Evolutionary conservation across 2,888 invertebrate genomes (phyloP).

Genomic region (Ecdyonurus torrentis): DNA sequence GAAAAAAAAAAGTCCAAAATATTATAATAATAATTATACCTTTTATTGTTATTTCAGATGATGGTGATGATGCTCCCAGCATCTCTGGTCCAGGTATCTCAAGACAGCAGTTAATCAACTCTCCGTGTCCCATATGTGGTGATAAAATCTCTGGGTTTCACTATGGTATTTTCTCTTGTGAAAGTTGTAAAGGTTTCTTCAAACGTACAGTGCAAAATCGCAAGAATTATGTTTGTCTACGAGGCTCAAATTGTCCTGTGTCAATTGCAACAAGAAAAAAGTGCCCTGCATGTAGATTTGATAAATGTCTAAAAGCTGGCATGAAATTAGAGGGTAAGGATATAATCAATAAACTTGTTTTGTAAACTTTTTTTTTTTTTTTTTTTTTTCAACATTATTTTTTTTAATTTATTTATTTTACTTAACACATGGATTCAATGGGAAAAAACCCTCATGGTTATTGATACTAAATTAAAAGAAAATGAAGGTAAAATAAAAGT

Average conservation of each 20-base stretch:
- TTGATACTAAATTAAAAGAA: too few species aligned
- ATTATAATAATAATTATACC: too few species aligned
- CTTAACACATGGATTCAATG: neutral
- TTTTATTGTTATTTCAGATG: neutral
- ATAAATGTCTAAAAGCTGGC: slow-evolving; percentile 87
- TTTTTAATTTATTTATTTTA: neutral
- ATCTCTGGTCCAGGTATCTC: slow-evolving; percentile 51
- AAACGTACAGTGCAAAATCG: slow-evolving; percentile 97
- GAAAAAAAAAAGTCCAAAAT: too few species aligned
- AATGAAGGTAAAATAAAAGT: too few species aligned
- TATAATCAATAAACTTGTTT: neutral
- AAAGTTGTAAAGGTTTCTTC: slow-evolving; percentile 96
- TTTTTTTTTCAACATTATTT: neutral
- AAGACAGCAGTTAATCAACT: slow-evolving; percentile 75
- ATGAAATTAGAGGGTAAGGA: slow-evolving; percentile 88
- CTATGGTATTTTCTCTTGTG: slow-evolving; percentile 95
- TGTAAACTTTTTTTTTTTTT: slow-evolving; percentile 2
- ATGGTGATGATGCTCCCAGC: neutral
- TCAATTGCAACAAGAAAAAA: slow-evolving; percentile 88
- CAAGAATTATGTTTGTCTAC: slow-evolving; percentile 86
- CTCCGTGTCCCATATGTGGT: slow-evolving; percentile 89
- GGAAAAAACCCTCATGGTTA: too few species aligned
- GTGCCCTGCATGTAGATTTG: slow-evolving; percentile 92
- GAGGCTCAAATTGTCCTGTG: slow-evolving; percentile 82
- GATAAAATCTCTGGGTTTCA: slow-evolving; percentile 95